phyloP scores from a whole-genome alignment of 2,888 invertebrate species.

The Noctua comes region DNA sequence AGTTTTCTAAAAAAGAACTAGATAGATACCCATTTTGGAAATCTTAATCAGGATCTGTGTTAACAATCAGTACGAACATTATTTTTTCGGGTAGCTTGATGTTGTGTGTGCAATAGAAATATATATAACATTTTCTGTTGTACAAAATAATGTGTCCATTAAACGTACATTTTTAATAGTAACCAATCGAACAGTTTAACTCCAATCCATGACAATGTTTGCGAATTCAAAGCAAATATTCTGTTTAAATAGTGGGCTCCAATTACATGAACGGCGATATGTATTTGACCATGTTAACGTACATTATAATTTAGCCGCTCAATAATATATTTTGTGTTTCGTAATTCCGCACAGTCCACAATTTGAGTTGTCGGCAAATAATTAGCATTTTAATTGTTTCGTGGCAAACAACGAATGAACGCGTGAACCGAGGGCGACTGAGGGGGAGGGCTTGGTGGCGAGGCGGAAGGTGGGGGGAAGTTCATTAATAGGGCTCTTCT shows the following conservation, averaged over 20 bases:
- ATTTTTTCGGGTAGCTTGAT: background rate
- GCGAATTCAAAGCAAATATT: conserved; percentile 50
- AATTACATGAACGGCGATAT: conserved; percentile 45
- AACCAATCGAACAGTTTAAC: conserved; percentile 22
- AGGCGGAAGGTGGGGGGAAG: conserved; percentile 36
- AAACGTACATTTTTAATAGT: conserved; percentile 14
- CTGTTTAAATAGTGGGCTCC: conserved; percentile 35
- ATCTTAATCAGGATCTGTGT: background rate
- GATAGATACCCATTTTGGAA: background rate
- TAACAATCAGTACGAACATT: background rate
- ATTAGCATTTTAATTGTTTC: conserved; percentile 85
- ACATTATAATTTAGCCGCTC: conserved; percentile 58
- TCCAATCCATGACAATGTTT: conserved; percentile 31
- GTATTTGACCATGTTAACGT: conserved; percentile 41
- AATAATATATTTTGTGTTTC: conserved; percentile 64
- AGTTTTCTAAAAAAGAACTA: background rate
- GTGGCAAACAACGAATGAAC: conserved; percentile 72
- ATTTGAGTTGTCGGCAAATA: conserved; percentile 81
- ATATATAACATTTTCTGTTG: background rate
- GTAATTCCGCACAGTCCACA: conserved; percentile 70
- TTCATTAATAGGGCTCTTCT: conserved; percentile 67
- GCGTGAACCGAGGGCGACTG: conserved; percentile 62
- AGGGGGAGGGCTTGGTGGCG: conserved; percentile 42
- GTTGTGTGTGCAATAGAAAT: background rate
- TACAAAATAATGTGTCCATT: conserved; percentile 8